phyloP scores from a whole-genome alignment of 2,888 invertebrate species.

The Charanyca ferruginea region DNA sequence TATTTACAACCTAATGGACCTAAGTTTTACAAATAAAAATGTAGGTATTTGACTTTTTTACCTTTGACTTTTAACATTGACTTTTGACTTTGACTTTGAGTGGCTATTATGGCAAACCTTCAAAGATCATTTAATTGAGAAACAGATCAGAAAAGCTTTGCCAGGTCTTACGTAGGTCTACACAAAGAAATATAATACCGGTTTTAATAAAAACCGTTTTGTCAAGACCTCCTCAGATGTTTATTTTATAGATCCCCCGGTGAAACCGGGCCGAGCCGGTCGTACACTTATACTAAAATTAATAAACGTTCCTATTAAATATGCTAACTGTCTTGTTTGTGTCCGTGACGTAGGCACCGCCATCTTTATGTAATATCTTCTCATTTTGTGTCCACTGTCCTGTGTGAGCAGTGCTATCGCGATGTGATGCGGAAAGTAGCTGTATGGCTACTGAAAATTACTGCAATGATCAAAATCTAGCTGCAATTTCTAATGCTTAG shows the following conservation, averaged over 20 bases:
- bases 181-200: slow-evolving; percentile 26
- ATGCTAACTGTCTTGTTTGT: slow-evolving; percentile 77
- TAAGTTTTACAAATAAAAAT: too few relatives aligned
- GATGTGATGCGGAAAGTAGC: background rate
- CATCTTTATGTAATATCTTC: slow-evolving; percentile 44
- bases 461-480: too few relatives aligned
- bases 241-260: slow-evolving; percentile 18
- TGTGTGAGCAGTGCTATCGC: background rate
- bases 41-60: too few relatives aligned
- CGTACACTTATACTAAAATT: slow-evolving; percentile 61
- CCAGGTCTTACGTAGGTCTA: background rate
- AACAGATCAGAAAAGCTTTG: background rate
- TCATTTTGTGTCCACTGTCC: slow-evolving; percentile 13
- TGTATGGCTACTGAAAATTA: too few relatives aligned
- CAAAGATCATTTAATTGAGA: background rate
- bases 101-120: too few relatives aligned
- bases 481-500: too few relatives aligned
- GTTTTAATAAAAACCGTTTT: slow-evolving; percentile 32
- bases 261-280: slow-evolving; percentile 33
- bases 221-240: slow-evolving; percentile 18
- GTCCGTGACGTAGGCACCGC: slow-evolving; percentile 56
- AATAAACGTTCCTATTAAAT: slow-evolving; percentile 69
- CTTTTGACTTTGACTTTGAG: too few relatives aligned
- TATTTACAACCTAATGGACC: too few relatives aligned
- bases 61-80: too few relatives aligned